phyloP scores from a whole-genome alignment of 2,888 invertebrate genomes.

The Cecidostiba fungosa region DNA sequence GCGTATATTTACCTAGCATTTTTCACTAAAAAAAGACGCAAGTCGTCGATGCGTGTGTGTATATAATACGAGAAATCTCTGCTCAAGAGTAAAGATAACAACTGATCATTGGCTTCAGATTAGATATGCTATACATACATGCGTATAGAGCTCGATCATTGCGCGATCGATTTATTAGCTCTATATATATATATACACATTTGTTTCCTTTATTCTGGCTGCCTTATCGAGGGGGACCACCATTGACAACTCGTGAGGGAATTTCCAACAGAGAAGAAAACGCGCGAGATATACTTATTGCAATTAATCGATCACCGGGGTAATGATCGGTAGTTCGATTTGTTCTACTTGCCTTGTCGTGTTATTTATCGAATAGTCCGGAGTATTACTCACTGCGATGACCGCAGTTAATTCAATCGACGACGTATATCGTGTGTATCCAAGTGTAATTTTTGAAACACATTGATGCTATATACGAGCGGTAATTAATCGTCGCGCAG shows the following conservation, averaged over 20 bases:
- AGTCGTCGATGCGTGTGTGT: background rate
- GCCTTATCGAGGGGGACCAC: too few relatives aligned
- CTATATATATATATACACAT: too few relatives aligned
- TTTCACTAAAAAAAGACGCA: background rate
- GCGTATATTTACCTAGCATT: constrained; percentile 1
- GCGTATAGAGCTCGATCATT: too few relatives aligned
- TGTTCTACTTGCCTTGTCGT: too few relatives aligned
- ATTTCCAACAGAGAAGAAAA: too few relatives aligned
- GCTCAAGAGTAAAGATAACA: background rate
- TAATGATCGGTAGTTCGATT: too few relatives aligned
- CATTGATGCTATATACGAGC: background rate
- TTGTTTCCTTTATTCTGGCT: too few relatives aligned
- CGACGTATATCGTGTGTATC: background rate
- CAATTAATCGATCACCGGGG: too few relatives aligned
- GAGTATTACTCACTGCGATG: background rate
- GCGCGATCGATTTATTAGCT: too few relatives aligned
- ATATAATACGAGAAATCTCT: background rate
- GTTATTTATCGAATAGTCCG: background rate
- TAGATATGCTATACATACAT: too few relatives aligned
- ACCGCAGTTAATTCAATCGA: background rate
- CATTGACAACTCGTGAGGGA: too few relatives aligned
- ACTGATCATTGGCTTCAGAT: background rate
- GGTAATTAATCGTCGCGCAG: background rate
- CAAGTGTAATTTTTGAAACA: background rate
- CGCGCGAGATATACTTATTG: too few relatives aligned